Conservation (phyloP, 2,797 vertebrate species). For the Saxicola maurus region DNA sequence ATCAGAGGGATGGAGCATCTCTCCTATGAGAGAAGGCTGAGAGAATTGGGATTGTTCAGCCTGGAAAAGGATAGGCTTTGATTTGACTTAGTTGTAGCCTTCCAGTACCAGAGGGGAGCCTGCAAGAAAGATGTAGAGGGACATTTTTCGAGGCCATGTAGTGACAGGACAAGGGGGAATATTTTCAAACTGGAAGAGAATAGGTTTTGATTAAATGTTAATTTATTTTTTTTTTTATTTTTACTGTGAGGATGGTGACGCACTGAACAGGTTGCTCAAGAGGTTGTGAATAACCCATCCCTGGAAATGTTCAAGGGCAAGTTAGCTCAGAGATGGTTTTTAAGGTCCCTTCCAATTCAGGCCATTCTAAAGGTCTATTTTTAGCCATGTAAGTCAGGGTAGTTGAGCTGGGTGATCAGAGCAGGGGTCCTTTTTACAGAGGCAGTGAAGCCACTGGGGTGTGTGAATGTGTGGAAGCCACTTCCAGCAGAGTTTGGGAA, state of each 20-base stretch:
- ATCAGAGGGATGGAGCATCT: not conserved
- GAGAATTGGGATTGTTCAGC: not conserved
- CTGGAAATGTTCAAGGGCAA: not conserved
- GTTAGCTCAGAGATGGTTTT: not conserved
- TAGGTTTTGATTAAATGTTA: not conserved
- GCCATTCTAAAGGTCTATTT: not conserved
- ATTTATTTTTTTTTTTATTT: not conserved
- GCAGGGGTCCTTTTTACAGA: not conserved
- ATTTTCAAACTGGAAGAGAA: not conserved
- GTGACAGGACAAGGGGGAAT: not conserved
- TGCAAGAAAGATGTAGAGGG: not conserved
- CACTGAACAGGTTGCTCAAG: not conserved
- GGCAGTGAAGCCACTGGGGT: accelerated
- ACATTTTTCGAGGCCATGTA: not conserved
- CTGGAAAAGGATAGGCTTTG: not conserved
- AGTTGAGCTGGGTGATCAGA: not conserved
- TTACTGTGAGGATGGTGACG: not conserved
- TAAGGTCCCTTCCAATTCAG: not conserved
- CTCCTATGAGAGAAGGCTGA: accelerated
- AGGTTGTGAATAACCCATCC: not conserved
- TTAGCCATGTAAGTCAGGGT: not conserved
- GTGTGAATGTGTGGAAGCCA: accelerated
- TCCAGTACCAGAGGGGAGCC: not conserved
- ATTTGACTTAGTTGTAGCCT: not conserved
- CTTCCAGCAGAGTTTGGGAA: not conserved